A percentile compares a stretch with the other conserved stretches of the same genome.
Conservation (phyloP, 2,113 vertebrate species). For the Hyaena hyaena region DNA sequence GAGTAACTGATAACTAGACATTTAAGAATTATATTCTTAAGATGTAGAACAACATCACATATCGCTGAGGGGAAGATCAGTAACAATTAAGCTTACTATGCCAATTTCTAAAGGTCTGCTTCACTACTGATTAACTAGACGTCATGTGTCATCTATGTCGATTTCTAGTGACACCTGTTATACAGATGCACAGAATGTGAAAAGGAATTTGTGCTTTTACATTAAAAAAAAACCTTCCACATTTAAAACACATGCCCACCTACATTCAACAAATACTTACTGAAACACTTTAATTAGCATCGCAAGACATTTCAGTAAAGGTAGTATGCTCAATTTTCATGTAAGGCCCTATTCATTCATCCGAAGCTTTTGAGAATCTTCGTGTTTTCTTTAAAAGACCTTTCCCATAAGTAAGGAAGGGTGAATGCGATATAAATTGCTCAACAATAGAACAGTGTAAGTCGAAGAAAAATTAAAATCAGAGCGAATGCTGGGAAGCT, state of each 20-base stretch:
- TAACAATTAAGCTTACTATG: background rate
- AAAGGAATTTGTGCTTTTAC: background rate
- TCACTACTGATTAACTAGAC: slow-evolving; percentile 31
- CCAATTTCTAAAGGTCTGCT: slow-evolving; percentile 56
- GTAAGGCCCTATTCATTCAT: background rate
- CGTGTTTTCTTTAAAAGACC: background rate
- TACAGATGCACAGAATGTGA: background rate
- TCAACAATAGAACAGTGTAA: background rate
- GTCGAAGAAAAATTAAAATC: background rate
- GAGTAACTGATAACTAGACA: background rate
- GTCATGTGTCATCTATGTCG: background rate
- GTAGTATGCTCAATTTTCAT: background rate
- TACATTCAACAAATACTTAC: background rate
- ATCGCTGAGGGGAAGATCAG: background rate
- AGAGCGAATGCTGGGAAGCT: background rate
- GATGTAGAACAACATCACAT: background rate
- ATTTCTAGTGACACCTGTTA: slow-evolving; percentile 52
- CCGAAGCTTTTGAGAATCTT: background rate
- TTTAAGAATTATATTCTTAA: background rate
- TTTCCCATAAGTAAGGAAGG: background rate
- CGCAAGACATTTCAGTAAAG: background rate
- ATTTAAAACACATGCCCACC: background rate
- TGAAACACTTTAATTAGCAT: background rate
- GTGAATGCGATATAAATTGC: background rate
- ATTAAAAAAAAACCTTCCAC: background rate